Evolutionary conservation across 2,797 vertebrate genomes (phyloP), one percentile per base, ranked within the genome.

Genomic region (Sebastes nivosus): DNA sequence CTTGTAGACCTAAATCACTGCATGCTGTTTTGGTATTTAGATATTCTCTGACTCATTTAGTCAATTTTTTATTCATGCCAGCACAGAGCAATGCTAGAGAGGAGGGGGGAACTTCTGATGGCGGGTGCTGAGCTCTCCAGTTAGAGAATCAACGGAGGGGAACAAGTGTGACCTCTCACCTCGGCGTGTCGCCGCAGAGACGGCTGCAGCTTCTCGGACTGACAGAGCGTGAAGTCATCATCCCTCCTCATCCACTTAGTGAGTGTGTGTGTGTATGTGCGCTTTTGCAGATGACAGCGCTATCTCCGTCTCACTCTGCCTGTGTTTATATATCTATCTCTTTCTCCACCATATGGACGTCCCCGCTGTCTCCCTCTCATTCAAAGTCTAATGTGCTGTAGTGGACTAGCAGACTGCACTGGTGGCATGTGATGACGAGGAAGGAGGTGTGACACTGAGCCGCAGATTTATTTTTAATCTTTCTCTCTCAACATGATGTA

Each of bases 81-180:
- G 61, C 34, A 36, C 10, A 57, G 57, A 72, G 59, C 11, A 46
- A 25, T 9, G 36, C 58, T 18, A 4, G 4, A n/a, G n/a, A 16
- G 58, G 12, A 22, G 18, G 30, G 24, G 22, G 12, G 34, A 42
- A 22, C 5, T 3, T 61, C 55, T 75, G 68, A 63, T 36, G 9
- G 65, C 29, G 11, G 27, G 59, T 29, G 77, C 83, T 72, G 80
- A 88, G 42, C 42, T 83, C 54, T 27, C n/a, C 67, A 63, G 60
- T 79, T 82, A 85, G 71, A 24, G 67, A 85, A 46, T 75, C 87
- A 82, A 52, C 59, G 55, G 22, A 87, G 70, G 20, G 58, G 58
- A 88, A 83, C 50, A 6, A 9, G 78, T 42, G 66, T 66, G 76
- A 87, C 88, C 92, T 85, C 32, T 82, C 11, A 87, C 83, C 89